Conservation (phyloP, 2,888 invertebrate genomes). For the Tillus elongatus region DNA sequence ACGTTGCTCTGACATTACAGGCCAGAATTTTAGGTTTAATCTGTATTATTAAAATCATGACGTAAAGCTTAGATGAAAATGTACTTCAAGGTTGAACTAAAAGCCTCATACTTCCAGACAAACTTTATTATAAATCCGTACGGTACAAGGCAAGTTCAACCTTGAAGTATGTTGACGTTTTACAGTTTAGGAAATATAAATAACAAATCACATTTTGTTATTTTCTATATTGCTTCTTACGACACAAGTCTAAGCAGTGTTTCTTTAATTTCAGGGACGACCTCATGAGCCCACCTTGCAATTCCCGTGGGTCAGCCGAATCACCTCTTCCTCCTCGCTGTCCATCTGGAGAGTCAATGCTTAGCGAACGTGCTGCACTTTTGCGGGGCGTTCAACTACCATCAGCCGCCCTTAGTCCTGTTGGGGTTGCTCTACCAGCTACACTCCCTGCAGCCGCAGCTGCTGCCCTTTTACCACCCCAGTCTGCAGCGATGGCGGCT, state of each 20-base stretch:
- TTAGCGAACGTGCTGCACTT: slow-evolving; percentile 52
- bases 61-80: too few relatives aligned
- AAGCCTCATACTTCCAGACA: too few relatives aligned
- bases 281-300: slow-evolving; percentile 66
- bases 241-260: not conserved
- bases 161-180: too few relatives aligned
- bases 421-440: slow-evolving; percentile 56
- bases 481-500: slow-evolving; percentile 75
- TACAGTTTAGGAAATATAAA: too few relatives aligned
- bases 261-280: slow-evolving; percentile 61
- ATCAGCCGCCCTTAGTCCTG: slow-evolving; percentile 54
- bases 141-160: too few relatives aligned
- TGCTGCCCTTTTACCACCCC: slow-evolving; percentile 61
- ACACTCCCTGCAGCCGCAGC: slow-evolving; percentile 58
- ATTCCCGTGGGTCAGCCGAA: slow-evolving; percentile 67
- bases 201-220: too few relatives aligned
- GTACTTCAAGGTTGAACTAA: too few relatives aligned
- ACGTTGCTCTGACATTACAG: too few relatives aligned
- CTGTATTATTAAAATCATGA: too few relatives aligned
- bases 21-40: too few relatives aligned
- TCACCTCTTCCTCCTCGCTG: slow-evolving; percentile 62
- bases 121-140: too few relatives aligned
- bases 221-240: too few relatives aligned
- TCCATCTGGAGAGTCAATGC: slow-evolving; percentile 68
- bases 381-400: slow-evolving; percentile 45